Base-by-base conservation (phyloP, 64 coral and sea anemone species). In the Porites australiensis region DNA sequence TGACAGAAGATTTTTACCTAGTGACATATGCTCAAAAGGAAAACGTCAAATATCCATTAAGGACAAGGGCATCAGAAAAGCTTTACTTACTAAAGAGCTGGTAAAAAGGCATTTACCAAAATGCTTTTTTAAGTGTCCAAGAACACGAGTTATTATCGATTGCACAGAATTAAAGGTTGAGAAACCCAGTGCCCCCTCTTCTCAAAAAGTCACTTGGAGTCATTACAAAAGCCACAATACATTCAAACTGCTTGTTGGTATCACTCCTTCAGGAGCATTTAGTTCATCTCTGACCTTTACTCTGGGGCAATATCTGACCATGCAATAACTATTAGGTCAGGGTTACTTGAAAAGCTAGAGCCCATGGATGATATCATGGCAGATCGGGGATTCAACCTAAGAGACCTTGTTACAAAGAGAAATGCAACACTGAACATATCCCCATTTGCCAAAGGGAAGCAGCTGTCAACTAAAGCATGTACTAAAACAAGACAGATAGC, bases 241-340 rank as follows among this genome's bases (percentile, higher is more conserved):
- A 89, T 73, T 74, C 72, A 89, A 47, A 83, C 2, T 67, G 65
- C 52, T 89, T 64, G n/a, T 89, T 58, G 72, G 87, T 66, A 89
- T 89, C n/a, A 76, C 72, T 43, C 87, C 87, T 75, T 72, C 87
- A 64, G 87, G 73, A 77, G 72, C 87, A 63, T 76, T 89, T 63
- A 49, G 70, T 74, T 89, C 16, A 58, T 89, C 54, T 89, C 87
- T 76, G 72, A 89, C 13, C 87, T 89, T 62, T 89, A 77, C 58
- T 73, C 70, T 73, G 83, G 83, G 4, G 50, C 64, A 69, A 86
- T 86, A 53, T 86, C 83, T 51, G 83, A 86, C 45, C 64, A 19
- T 69, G 83, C 64, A 70, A 86, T 86, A 27, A 86, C 83, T 20
- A 63, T 69, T 20, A 67, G n/a, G 72, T 89, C 70, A 44, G 87